phyloP scores from a whole-genome alignment of 1,140 invertebrate species.

The Sycophila sp. region DNA sequence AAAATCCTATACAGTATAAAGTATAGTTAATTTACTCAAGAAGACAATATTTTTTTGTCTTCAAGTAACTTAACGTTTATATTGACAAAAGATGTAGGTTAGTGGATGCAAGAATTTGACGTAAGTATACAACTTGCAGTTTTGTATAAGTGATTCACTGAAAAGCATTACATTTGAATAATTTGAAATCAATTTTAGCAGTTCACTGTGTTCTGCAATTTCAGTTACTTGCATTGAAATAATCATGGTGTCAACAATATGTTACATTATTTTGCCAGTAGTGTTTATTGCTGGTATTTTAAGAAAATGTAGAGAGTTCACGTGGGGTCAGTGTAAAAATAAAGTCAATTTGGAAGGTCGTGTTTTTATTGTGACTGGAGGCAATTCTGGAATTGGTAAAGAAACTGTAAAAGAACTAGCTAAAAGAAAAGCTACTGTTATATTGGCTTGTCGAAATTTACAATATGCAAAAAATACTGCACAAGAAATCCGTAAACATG shows the following conservation, averaged over 20 bases:
- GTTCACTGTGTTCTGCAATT: background rate
- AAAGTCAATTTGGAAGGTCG: slow-evolving; percentile 66
- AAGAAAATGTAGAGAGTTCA: slow-evolving; percentile 63
- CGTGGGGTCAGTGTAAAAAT: slow-evolving; percentile 64
- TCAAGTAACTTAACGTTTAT: too few species aligned
- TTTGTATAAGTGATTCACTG: background rate
- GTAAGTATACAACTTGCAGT: background rate
- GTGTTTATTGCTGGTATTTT: slow-evolving; percentile 59
- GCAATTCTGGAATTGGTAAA: slow-evolving; percentile 83
- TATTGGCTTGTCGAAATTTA: slow-evolving; percentile 78
- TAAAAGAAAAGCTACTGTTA: slow-evolving; percentile 74
- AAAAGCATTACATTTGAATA: background rate
- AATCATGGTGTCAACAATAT: slow-evolving; percentile 57
- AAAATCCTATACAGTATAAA: background rate
- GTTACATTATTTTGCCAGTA: slow-evolving; percentile 58
- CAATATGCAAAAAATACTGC: slow-evolving; percentile 70
- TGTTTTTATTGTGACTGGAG: slow-evolving; percentile 82
- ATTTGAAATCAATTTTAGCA: background rate
- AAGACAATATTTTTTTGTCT: background rate
- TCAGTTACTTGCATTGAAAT: background rate
- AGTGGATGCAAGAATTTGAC: background rate
- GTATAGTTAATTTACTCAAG: background rate
- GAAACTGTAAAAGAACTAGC: slow-evolving; percentile 77
- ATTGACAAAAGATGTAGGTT: background rate
- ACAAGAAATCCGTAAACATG: slow-evolving; percentile 69